phyloP scores from a whole-genome alignment of 2,113 vertebrate species.

The Azemiops feae region DNA sequence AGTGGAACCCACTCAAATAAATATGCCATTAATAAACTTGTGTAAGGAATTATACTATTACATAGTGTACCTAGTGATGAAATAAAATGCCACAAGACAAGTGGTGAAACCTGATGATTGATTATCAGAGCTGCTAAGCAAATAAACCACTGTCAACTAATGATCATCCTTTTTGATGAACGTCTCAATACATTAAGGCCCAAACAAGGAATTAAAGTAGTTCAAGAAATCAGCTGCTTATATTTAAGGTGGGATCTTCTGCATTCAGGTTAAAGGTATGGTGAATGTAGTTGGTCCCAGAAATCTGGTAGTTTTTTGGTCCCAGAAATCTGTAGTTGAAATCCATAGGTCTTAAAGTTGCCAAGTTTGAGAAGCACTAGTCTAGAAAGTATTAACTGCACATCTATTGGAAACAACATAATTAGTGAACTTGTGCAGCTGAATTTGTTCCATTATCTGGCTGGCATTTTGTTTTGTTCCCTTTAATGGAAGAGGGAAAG shows the following conservation, averaged over 20 bases:
- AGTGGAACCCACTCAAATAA: constrained; percentile 75
- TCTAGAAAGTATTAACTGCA: background rate
- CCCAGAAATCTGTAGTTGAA: background rate
- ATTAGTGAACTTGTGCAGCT: background rate
- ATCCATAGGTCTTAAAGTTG: background rate
- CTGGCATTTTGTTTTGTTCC: constrained; percentile 2
- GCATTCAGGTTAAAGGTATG: background rate
- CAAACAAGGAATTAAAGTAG: constrained; percentile 33
- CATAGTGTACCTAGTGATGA: constrained; percentile 72
- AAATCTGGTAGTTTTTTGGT: background rate
- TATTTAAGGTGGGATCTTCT: background rate
- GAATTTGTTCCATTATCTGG: background rate
- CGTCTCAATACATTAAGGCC: constrained; percentile 46
- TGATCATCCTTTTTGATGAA: constrained; percentile 52
- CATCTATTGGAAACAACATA: background rate
- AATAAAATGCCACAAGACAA: constrained; percentile 72
- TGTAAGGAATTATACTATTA: constrained; percentile 72
- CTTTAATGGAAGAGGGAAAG: constrained; percentile 39
- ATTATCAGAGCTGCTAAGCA: constrained; percentile 67
- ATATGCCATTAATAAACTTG: constrained; percentile 71
- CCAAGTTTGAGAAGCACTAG: background rate
- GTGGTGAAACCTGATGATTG: constrained; percentile 73
- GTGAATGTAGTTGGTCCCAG: background rate
- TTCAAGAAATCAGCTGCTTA: constrained; percentile 17
- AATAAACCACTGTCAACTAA: constrained; percentile 69